Base-by-base conservation (phyloP, 1,140 invertebrate genomes). In the Pantala flavescens region DNA sequence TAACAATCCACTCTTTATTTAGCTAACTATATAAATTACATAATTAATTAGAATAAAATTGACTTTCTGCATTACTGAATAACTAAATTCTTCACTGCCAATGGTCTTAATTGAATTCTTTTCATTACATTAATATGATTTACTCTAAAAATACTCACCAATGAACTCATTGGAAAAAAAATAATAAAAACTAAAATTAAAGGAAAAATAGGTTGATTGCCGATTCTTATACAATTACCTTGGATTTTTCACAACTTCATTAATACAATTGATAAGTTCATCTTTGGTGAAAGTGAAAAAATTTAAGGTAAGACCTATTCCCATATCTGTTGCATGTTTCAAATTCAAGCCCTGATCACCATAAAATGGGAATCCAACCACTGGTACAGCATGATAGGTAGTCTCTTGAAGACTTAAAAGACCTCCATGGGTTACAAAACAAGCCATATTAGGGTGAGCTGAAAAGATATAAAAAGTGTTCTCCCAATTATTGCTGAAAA, bases 381-480 rank as follows among this genome's bases (percentile, higher is more conserved):
- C 83, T 0, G 91, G 91, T 11, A 90, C 87, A 78, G 87, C 88
- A 77, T 89, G 87, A 81, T 89, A 88, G 16, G 91, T 81, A 3
- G 90, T 87, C 81, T 93, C 91, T 76, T 88, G 87, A 10, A 88
- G 84, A 74, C 90, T 90, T 24, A 90, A 83, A 28, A 88, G 79
- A 19, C 91, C 91, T 14, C 89, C 90, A 77, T 92, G 90, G 0
- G 90, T 90, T 36, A 93, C 88, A 76, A 93, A 91, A 12, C 87
- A 84, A 43, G 87, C 83, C 0, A 89, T 83, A 75, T 90, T 89
- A 5, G 85, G 84, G 81, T 92, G 89, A 74, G 83, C 89, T 90
- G 28, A 24, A 24, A 55, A 7, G 12, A 16, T 1, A 63, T 14
- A 19, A 75, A 43, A 49, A n/a, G n/a, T n/a, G n/a, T n/a, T n/a